These are phyloP conservation scores for Sylvicola cinctus DNA, from an alignment of 2,888 invertebrate genomes.

Conservation along the genomic window DNA sequence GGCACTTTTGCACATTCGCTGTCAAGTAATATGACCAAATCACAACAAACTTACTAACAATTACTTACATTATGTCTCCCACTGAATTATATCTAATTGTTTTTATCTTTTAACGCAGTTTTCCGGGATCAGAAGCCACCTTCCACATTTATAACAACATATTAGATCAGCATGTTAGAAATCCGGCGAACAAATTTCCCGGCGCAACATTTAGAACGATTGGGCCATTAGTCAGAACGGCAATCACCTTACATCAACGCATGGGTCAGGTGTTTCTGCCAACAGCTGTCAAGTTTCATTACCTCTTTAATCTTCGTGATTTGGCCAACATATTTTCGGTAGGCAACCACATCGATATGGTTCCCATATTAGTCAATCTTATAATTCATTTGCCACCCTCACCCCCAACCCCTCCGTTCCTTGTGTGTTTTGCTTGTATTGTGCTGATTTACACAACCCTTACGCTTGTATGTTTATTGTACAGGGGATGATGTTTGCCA, in stretches of 20 bases:
- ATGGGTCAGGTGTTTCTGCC: conserved; percentile 63
- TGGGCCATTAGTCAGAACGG: conserved; percentile 43
- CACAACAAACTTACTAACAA: neutral
- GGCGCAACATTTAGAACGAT: conserved; percentile 34
- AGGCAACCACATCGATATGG: conserved; percentile 9
- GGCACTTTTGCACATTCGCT: conserved; percentile 73
- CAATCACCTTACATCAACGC: conserved; percentile 55
- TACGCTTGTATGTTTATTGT: conserved; percentile 6
- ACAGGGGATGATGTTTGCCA: conserved; percentile 70
- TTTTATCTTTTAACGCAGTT: conserved; percentile 29
- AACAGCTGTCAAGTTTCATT: conserved; percentile 88
- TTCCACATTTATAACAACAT: conserved; percentile 70
- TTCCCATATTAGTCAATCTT: conserved; percentile 1
- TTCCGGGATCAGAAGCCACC: conserved; percentile 64
- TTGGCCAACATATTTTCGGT: conserved; percentile 87
- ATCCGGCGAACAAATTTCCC: conserved; percentile 44
- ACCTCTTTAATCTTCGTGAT: conserved; percentile 81
- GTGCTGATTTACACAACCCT: neutral
- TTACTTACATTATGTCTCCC: too few relatives aligned
- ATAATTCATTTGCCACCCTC: conserved; percentile 1
- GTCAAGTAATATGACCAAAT: conserved; percentile 33
- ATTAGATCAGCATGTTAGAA: conserved; percentile 49
- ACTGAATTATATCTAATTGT: too few relatives aligned
- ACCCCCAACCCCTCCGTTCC: too few relatives aligned
- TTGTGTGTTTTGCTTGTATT: too few relatives aligned